phyloP scores from a whole-genome alignment of 2,888 invertebrate species.

The Acleris literana region DNA sequence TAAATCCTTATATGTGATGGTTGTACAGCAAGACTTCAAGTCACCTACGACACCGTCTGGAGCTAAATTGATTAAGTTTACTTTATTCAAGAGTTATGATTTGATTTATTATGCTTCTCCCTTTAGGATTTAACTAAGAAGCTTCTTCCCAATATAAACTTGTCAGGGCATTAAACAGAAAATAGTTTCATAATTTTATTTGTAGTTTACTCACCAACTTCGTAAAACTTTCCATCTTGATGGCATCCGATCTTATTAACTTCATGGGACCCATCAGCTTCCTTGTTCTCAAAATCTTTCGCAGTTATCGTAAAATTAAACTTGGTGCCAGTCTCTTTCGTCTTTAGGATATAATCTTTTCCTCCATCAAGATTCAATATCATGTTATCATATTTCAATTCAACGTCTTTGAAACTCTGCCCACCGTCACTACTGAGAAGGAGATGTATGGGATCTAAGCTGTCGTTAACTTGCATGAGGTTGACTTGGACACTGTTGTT shows the following conservation, averaged over 20 bases:
- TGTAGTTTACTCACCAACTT: constrained; percentile 61
- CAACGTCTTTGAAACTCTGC: constrained; percentile 63
- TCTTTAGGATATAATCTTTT: constrained; percentile 73
- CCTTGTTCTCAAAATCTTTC: constrained; percentile 49
- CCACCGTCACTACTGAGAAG: constrained; percentile 73
- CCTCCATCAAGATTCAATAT: constrained; percentile 73
- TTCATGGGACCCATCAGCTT: constrained; percentile 50
- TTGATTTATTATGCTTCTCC: too few species aligned
- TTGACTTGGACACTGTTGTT: constrained; percentile 79
- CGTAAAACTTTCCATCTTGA: constrained; percentile 68
- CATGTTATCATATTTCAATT: constrained; percentile 69
- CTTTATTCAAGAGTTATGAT: too few species aligned
- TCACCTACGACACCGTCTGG: too few species aligned
- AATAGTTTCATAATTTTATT: too few species aligned
- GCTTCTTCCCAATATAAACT: too few species aligned
- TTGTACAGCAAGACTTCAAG: too few species aligned
- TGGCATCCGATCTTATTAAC: constrained; percentile 63
- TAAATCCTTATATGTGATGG: too few species aligned
- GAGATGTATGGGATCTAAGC: constrained; percentile 68
- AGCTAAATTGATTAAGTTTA: too few species aligned
- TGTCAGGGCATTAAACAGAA: too few species aligned
- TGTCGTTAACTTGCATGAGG: constrained; percentile 66
- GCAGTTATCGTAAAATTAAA: constrained; percentile 76
- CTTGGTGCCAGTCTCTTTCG: constrained; percentile 75
- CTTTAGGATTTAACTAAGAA: too few species aligned